phyloP scores from a whole-genome alignment of 2,888 invertebrate species.

The Sminthurides aquaticus region DNA sequence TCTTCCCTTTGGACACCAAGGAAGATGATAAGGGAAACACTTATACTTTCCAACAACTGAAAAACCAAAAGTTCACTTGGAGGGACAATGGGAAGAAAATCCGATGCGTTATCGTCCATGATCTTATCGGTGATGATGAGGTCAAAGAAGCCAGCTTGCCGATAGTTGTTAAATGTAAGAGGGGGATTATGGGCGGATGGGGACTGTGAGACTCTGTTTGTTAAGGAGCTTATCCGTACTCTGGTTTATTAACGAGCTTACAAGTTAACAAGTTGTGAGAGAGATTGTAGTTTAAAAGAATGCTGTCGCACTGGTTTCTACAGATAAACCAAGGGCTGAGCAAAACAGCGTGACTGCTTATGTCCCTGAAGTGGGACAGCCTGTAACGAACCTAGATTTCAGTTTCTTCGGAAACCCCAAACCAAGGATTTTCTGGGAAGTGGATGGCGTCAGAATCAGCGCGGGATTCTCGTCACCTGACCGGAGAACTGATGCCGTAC shows the following conservation, averaged over 20 bases:
- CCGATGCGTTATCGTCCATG: conserved; percentile 36
- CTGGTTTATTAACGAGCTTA: background rate
- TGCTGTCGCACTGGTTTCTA: conserved; percentile 1
- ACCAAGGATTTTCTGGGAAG: conserved; percentile 33
- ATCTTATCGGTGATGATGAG: conserved; percentile 32
- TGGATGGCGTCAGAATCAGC: conserved; percentile 28
- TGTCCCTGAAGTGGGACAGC: conserved; percentile 33
- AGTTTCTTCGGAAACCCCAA: conserved; percentile 35
- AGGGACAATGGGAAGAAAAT: conserved; percentile 40
- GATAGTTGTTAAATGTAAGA: conserved; percentile 38
- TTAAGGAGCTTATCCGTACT: background rate
- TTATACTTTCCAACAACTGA: conserved; percentile 36
- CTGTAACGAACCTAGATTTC: conserved; percentile 22
- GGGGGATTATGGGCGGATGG: no score
- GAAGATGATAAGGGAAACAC: conserved; percentile 16
- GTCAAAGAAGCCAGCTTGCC: conserved; percentile 28
- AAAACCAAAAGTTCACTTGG: conserved; percentile 33
- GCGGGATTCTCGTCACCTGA: conserved; percentile 26
- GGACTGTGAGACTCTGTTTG: background rate
- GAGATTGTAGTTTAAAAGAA: background rate
- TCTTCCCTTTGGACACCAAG: conserved; percentile 28
- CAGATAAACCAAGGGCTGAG: conserved; percentile 15
- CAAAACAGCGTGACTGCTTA: conserved; percentile 14
- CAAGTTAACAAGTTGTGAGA: background rate
- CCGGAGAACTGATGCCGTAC: conserved; percentile 26